phyloP scores from a whole-genome alignment of 2,888 invertebrate genomes.

The Drosophila koepferae region DNA sequence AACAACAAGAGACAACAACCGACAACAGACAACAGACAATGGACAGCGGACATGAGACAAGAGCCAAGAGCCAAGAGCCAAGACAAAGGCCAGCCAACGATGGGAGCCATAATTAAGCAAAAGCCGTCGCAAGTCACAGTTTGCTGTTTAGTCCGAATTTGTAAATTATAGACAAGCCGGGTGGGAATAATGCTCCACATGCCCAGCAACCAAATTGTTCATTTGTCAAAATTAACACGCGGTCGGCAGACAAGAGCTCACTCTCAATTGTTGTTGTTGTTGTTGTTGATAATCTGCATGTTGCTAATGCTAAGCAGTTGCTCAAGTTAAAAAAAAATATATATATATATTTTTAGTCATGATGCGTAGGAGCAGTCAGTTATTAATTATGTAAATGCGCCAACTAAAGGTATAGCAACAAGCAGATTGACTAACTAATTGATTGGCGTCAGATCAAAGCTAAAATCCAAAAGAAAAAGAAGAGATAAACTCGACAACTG shows the following conservation, averaged over 20 bases:
- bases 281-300: conserved; percentile 30
- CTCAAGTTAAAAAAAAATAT: neutral
- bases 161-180: conserved; percentile 68
- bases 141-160: conserved; percentile 65
- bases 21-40: neutral
- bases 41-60: neutral
- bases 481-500: neutral
- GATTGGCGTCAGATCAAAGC: conserved; percentile 10
- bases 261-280: neutral
- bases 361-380: conserved; percentile 49
- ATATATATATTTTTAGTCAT: conserved; percentile 13
- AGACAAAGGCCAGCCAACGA: conserved; percentile 45
- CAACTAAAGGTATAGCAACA: neutral
- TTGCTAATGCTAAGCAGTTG: conserved; percentile 33
- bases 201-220: conserved; percentile 69
- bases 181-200: conserved; percentile 51
- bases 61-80: conserved; percentile 35
- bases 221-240: conserved; percentile 80
- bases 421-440: conserved; percentile 2
- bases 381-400: conserved; percentile 33
- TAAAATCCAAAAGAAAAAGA: no score
- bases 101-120: conserved; percentile 65
- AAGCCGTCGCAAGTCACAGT: conserved; percentile 24
- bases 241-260: conserved; percentile 37
- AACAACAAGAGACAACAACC: conserved; percentile 23